Evolutionary conservation across 2,797 vertebrate species (phyloP).

Genomic region (Oreochromis mossambicus): DNA sequence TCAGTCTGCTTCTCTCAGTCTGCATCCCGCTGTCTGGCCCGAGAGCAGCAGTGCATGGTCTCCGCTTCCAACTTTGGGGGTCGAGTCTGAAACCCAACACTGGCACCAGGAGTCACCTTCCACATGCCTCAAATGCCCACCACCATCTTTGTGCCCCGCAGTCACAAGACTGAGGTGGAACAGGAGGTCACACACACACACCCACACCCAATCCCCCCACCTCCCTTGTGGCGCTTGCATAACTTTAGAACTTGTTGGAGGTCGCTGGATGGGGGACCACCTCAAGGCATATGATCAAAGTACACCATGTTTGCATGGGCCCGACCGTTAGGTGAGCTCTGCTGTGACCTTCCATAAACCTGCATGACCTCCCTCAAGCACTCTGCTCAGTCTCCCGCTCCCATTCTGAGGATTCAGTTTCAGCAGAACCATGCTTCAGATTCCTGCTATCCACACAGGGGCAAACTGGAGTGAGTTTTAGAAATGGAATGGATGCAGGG

Average conservation of each 20-base stretch:
- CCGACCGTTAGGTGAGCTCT: conserved; percentile 19
- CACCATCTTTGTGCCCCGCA: conserved; percentile 22
- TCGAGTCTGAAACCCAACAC: conserved; percentile 69
- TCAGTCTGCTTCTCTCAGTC: background rate
- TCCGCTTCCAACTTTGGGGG: conserved; percentile 39
- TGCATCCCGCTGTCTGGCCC: background rate
- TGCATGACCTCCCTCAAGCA: conserved; percentile 26
- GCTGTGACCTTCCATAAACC: conserved; percentile 47
- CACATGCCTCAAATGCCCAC: conserved; percentile 50
- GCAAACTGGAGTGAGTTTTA: conserved; percentile 39
- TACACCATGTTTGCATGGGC: background rate
- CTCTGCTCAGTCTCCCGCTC: background rate
- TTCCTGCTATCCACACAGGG: conserved; percentile 45
- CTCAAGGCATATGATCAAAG: conserved; percentile 37
- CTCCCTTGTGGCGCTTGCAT: conserved; percentile 19
- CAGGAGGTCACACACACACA: conserved; percentile 4
- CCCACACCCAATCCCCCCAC: background rate
- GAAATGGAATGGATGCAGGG: conserved; percentile 30
- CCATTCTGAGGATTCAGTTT: conserved; percentile 63
- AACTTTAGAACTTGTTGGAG: conserved; percentile 20
- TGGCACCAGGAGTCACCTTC: conserved; percentile 73
- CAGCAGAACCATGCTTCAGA: conserved; percentile 44
- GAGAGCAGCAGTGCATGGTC: conserved; percentile 9
- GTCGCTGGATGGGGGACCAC: background rate
- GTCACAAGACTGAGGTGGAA: conserved; percentile 60